Conservation (phyloP, 2,113 vertebrate genomes). For the Mellivora capensis region DNA sequence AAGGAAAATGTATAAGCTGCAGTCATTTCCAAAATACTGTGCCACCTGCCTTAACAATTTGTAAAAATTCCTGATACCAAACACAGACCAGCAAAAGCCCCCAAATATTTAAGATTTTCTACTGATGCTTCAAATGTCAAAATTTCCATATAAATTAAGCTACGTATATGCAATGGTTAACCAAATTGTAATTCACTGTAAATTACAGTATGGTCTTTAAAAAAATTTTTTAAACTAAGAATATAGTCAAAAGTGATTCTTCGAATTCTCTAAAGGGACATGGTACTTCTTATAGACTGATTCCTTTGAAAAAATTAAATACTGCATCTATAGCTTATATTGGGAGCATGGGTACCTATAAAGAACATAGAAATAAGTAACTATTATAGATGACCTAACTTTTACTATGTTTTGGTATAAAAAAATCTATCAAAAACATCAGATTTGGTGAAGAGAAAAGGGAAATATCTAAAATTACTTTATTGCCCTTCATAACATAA, state of each 20-base stretch:
- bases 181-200: background rate
- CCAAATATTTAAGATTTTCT: constrained; percentile 36
- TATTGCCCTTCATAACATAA: constrained; percentile 25
- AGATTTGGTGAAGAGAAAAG: constrained; percentile 34
- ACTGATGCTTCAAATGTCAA: constrained; percentile 28
- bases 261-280: background rate
- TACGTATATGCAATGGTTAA: background rate
- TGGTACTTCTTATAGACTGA: constrained; percentile 24
- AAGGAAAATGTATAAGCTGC: constrained; percentile 8
- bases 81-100: constrained; percentile 11
- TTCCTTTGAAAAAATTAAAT: constrained; percentile 35
- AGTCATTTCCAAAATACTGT: constrained; percentile 37
- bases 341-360: background rate
- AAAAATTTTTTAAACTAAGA: constrained; percentile 25
- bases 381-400: constrained; percentile 16
- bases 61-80: background rate
- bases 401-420: constrained; percentile 34
- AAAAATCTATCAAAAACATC: background rate
- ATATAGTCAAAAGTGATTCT: constrained; percentile 17
- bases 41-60: background rate
- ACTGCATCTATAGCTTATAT: background rate
- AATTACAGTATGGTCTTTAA: constrained; percentile 6
- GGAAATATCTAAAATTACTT: constrained; percentile 43
- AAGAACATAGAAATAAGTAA: constrained; percentile 14
- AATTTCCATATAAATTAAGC: constrained; percentile 32